Evolutionary conservation across 2,113 vertebrate genomes (phyloP), one percentile per base, ranked within the genome.

Genomic region (Syngnathus scovelli): DNA sequence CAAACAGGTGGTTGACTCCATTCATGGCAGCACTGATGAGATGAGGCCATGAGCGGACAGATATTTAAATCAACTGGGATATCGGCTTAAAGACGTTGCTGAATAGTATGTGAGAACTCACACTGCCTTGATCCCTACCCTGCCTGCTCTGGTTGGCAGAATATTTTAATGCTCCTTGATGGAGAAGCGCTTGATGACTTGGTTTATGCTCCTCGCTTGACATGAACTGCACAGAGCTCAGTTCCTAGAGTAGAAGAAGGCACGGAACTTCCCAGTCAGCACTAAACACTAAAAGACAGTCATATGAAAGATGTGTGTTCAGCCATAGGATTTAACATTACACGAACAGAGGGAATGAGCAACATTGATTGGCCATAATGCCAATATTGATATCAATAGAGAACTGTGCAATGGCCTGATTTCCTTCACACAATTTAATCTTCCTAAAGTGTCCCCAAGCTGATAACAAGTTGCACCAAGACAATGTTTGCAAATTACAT

Each of bases 311-410:
- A 67, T 62, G 58, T 38, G 79, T 80, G 83, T 86, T 81, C 74
- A 80, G 76, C 78, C 68, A 79, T 79, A 74, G 64, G 5, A 84
- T 85, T 83, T 83, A 58, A 72, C 58, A 84, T 43, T 71, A 67
- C 79, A 66, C 64, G 70, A 84, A 84, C 74, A 87, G 78, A 80
- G 80, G 76, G 76, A 36, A 72, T 69, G 76, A 78, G 71, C 71
- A n/a, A 72, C 43, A 72, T 77, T 78, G 69, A 86, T 82, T 85
- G 66, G 19, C 18, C 19, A 73, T 61, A 67, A 72, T 43, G 73
- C 75, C 82, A 81, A 85, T 86, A 85, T 88, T 88, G 83, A 87
- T 86, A 87, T 87, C 77, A 87, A 61, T 77, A 81, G 68, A 81
- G 72, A 84, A 83, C 86, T 84, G 74, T 82, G 77, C 75, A 77